phyloP scores from a whole-genome alignment of 2,797 vertebrate species.

The Ctenosaura bakeri region DNA sequence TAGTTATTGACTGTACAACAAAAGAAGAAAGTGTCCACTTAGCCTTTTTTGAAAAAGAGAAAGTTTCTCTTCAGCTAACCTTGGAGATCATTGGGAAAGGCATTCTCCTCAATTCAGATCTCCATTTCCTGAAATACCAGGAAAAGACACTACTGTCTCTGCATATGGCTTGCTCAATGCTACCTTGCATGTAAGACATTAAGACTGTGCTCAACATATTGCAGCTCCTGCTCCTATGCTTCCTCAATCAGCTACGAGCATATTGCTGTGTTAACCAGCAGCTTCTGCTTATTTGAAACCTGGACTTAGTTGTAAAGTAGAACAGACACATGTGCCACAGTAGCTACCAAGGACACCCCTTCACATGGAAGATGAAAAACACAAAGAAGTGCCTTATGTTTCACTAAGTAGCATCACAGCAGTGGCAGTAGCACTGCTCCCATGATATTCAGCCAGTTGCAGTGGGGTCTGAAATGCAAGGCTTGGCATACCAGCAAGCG shows the following conservation, averaged over 20 bases:
- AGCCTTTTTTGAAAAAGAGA: neutral
- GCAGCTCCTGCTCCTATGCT: neutral
- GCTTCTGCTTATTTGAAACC: constrained; percentile 34
- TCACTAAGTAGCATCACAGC: constrained; percentile 71
- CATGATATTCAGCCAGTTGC: constrained; percentile 59
- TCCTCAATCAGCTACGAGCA: neutral
- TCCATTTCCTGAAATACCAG: constrained; percentile 15
- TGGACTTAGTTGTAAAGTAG: constrained; percentile 19
- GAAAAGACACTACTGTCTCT: neutral
- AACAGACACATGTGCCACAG: neutral
- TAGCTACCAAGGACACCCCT: constrained; percentile 10
- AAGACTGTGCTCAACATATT: neutral
- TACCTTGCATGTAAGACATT: accelerated
- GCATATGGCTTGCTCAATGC: constrained; percentile 5
- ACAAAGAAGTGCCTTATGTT: constrained; percentile 64
- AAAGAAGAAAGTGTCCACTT: neutral
- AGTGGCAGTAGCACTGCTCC: neutral
- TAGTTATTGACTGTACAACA: constrained; percentile 54
- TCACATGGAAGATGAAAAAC: constrained; percentile 14
- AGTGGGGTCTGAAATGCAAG: constrained; percentile 63
- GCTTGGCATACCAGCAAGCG: constrained; percentile 59
- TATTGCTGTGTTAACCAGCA: neutral
- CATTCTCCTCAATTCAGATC: neutral
- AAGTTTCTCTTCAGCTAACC: constrained; percentile 24
- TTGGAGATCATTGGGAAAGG: neutral